Evolutionary conservation across 2,113 vertebrate species (phyloP).

Genomic region (Hystrix cristata): DNA sequence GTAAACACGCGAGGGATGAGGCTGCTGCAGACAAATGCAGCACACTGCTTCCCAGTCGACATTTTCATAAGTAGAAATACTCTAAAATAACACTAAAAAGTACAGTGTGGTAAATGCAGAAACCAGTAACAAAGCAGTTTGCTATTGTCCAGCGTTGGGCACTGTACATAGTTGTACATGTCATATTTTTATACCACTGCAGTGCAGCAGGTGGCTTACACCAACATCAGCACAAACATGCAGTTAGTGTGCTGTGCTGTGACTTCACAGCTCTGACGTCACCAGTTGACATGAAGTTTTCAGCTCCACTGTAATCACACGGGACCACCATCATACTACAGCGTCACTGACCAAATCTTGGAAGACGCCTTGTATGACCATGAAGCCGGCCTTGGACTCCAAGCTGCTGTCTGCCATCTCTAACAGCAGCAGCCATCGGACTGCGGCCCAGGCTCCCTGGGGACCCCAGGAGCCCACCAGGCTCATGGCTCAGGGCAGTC

Average conservation of each 20-base stretch:
- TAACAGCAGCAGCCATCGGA: too few species aligned
- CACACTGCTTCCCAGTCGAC: rapidly evolving
- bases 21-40: neutral
- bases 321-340: too few species aligned
- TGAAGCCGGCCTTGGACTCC: neutral
- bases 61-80: neutral
- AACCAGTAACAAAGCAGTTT: rapidly evolving
- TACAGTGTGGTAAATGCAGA: too few species aligned
- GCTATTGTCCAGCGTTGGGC: rapidly evolving
- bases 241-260: rapidly evolving
- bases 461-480: neutral
- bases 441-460: neutral
- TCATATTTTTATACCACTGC: neutral
- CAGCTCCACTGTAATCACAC: neutral
- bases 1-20: neutral
- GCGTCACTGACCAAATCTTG: rapidly evolving
- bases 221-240: neutral
- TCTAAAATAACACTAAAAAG: neutral
- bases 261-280: neutral
- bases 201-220: too few species aligned
- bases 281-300: rapidly evolving
- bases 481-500: rapidly evolving
- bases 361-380: rapidly evolving
- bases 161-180: rapidly evolving
- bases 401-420: too few species aligned